Percentiles rank a stretch among this genome's conserved stretches.
phyloP scores from a whole-genome alignment of 2,797 vertebrate species.

The Orestias chungarensis region DNA sequence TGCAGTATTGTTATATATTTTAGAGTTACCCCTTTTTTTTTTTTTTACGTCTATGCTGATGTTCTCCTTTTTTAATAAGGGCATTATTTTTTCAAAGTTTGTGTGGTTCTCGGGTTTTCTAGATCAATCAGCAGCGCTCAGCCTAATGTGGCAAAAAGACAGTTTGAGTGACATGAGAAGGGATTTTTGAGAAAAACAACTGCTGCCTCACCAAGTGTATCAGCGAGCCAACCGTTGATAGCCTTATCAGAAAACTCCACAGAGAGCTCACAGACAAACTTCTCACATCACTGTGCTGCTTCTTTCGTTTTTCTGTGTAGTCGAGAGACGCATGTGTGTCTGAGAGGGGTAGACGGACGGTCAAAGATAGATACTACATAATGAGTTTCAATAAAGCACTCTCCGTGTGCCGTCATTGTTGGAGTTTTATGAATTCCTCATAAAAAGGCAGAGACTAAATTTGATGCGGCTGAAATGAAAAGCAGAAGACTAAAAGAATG shows the following conservation, averaged over 20 bases:
- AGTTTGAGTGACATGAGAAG: conserved; percentile 58
- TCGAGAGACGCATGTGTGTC: conserved; percentile 37
- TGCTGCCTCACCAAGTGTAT: conserved; percentile 61
- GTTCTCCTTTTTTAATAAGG: conserved; percentile 13
- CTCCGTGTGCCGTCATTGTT: conserved; percentile 59
- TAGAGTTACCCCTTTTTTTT: conserved; percentile 21
- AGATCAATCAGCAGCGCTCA: conserved; percentile 49
- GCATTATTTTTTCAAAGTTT: conserved; percentile 23
- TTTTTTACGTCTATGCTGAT: not conserved
- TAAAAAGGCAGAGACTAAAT: conserved; percentile 71
- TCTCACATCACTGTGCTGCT: conserved; percentile 69
- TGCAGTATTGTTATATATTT: conserved; percentile 11
- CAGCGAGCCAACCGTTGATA: conserved; percentile 68
- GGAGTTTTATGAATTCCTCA: conserved; percentile 77
- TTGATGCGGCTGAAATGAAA: conserved; percentile 61
- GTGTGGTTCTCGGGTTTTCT: conserved; percentile 26
- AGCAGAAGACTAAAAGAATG: conserved; percentile 44
- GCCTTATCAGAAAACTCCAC: conserved; percentile 75
- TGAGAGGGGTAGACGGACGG: conserved; percentile 44
- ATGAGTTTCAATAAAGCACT: conserved; percentile 73
- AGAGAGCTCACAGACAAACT: conserved; percentile 72
- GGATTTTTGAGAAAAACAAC: conserved; percentile 59
- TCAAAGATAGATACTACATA: conserved; percentile 66
- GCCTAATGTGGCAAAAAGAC: conserved; percentile 66
- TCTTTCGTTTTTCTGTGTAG: conserved; percentile 65